Evolutionary conservation across 2,113 vertebrate genomes (phyloP).

Genomic region (Alouatta palliata): DNA sequence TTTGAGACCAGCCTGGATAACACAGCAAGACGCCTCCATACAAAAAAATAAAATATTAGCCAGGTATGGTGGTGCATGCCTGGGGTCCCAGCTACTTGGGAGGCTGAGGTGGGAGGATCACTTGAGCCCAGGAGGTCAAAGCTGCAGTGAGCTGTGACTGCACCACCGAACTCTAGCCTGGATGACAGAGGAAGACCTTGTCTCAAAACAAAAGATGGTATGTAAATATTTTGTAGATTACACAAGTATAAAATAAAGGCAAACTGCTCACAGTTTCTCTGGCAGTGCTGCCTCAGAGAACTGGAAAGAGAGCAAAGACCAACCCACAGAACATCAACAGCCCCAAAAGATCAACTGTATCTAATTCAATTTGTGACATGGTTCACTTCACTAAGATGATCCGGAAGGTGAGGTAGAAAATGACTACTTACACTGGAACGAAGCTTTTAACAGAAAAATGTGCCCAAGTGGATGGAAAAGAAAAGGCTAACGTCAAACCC

Average conservation of each 20-base stretch:
- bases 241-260: not conserved
- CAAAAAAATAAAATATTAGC: too few relatives aligned
- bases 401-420: not conserved
- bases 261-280: not conserved
- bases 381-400: not conserved
- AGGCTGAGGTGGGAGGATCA: too few relatives aligned
- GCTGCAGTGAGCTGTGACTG: too few relatives aligned
- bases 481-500: not conserved
- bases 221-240: not conserved
- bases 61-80: too few relatives aligned
- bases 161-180: too few relatives aligned
- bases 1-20: too few relatives aligned
- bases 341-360: not conserved
- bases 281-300: not conserved
- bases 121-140: too few relatives aligned
- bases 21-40: too few relatives aligned
- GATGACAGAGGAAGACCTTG: too few relatives aligned
- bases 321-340: not conserved
- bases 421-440: not conserved
- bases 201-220: not conserved
- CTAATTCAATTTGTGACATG: not conserved
- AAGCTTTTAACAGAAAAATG: not conserved
- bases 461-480: not conserved
- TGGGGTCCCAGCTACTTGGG: too few relatives aligned
- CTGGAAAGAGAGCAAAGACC: not conserved